These are phyloP conservation scores for Trissolcus basalis DNA, from an alignment of 1,140 invertebrate genomes.

Conservation along the genomic window DNA sequence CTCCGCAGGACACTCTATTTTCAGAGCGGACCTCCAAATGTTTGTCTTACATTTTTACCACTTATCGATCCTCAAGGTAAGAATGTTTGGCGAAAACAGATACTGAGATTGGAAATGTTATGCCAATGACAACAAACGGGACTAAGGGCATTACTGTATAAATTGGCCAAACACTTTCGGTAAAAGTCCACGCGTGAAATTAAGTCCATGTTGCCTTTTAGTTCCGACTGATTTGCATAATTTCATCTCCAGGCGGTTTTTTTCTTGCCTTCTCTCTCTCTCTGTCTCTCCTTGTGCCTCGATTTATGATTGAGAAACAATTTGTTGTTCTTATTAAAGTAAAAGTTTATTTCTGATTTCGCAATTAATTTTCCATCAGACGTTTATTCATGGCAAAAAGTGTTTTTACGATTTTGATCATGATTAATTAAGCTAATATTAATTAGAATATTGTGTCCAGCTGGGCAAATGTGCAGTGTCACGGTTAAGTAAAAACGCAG, in stretches of 20 bases:
- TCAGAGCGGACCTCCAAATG: constrained; percentile 40
- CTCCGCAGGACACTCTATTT: constrained; percentile 35
- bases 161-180: constrained; percentile 44
- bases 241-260: no score
- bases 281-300: no score
- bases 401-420: no score
- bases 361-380: no score
- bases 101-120: constrained; percentile 29
- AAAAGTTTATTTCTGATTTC: no score
- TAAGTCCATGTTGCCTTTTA: constrained; percentile 28
- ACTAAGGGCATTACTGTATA: constrained; percentile 44
- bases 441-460: no score
- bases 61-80: constrained; percentile 37
- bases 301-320: no score
- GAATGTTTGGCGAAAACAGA: constrained; percentile 45
- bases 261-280: no score
- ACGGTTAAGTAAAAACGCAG: constrained; percentile 1
- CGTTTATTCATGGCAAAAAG: no score
- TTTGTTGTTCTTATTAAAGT: no score
- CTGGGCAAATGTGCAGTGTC: background rate
- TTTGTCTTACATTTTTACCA: constrained; percentile 53
- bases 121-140: constrained; percentile 44
- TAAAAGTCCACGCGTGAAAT: constrained; percentile 34
- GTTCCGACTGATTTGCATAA: constrained; percentile 24
- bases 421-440: no score